Evolutionary conservation across 2,113 vertebrate genomes (phyloP).

Genomic region (Apeltes quadracus): DNA sequence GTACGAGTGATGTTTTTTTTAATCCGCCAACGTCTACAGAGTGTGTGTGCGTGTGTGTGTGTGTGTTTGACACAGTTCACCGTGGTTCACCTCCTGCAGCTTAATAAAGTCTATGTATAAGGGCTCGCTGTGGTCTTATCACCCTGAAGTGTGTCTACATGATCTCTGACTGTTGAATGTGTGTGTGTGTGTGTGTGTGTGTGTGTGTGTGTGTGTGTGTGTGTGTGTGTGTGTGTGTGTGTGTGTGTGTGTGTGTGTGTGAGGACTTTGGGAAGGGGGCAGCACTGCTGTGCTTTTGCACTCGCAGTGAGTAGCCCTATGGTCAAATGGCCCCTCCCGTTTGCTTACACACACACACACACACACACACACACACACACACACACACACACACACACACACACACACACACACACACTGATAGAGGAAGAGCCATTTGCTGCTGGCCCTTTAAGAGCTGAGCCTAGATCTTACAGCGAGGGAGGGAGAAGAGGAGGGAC

Average conservation of each 20-base stretch:
- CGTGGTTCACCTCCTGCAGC: background rate
- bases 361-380: slow-evolving; percentile 2
- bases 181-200: slow-evolving; percentile 38
- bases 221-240: slow-evolving; percentile 38
- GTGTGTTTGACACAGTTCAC: background rate
- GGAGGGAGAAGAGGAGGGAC: slow-evolving; percentile 80
- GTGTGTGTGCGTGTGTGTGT: background rate
- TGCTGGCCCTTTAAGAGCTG: slow-evolving; percentile 95
- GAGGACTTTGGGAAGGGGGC: slow-evolving; percentile 62
- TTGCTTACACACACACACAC: slow-evolving; percentile 4
- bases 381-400: slow-evolving; percentile 27
- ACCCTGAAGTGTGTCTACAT: slow-evolving; percentile 34
- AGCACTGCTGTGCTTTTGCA: slow-evolving; percentile 59
- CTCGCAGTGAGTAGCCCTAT: slow-evolving; percentile 57
- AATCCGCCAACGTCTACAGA: too few species aligned
- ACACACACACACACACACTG: background rate
- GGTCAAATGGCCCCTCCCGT: slow-evolving; percentile 67
- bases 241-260: slow-evolving; percentile 28
- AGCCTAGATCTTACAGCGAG: slow-evolving; percentile 84
- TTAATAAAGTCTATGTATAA: slow-evolving; percentile 19
- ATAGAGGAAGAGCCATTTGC: slow-evolving; percentile 19
- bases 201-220: slow-evolving; percentile 23
- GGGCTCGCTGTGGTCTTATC: slow-evolving; percentile 27
- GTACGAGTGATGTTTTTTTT: too few species aligned
- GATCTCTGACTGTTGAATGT: slow-evolving; percentile 34